Conservation (phyloP, 2,113 vertebrate species). For the Micronycteris hirsuta region DNA sequence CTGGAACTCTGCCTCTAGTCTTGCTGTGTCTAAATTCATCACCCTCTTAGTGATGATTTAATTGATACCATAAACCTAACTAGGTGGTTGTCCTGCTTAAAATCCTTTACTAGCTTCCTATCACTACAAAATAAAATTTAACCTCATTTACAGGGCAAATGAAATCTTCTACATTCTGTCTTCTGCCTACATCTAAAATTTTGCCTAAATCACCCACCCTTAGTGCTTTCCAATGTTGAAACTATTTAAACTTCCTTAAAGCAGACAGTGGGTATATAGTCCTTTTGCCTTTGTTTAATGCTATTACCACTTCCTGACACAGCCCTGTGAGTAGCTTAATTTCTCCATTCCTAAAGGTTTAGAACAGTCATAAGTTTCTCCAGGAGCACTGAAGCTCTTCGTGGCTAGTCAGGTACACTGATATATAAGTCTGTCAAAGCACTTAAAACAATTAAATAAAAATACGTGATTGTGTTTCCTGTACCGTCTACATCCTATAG, state of each 20-base stretch:
- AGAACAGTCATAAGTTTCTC: neutral
- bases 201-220: neutral
- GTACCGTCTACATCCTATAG: neutral
- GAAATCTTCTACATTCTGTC: conserved; percentile 22
- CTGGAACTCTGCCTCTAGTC: neutral
- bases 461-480: neutral
- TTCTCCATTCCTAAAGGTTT: conserved; percentile 11
- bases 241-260: neutral
- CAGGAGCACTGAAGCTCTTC: neutral
- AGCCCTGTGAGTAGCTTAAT: neutral
- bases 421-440: neutral
- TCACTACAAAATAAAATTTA: conserved; percentile 1
- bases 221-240: conserved; percentile 6
- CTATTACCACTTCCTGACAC: neutral
- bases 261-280: neutral
- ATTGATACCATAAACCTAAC: conserved; percentile 16
- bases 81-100: conserved; percentile 17
- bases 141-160: neutral
- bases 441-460: conserved; percentile 31
- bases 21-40: neutral
- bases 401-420: neutral
- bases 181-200: neutral
- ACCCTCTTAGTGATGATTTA: conserved; percentile 5
- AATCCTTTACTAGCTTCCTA: conserved; percentile 21
- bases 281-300: neutral